Conservation (phyloP, 1,140 invertebrate species). For the Solenopsis fugax region DNA sequence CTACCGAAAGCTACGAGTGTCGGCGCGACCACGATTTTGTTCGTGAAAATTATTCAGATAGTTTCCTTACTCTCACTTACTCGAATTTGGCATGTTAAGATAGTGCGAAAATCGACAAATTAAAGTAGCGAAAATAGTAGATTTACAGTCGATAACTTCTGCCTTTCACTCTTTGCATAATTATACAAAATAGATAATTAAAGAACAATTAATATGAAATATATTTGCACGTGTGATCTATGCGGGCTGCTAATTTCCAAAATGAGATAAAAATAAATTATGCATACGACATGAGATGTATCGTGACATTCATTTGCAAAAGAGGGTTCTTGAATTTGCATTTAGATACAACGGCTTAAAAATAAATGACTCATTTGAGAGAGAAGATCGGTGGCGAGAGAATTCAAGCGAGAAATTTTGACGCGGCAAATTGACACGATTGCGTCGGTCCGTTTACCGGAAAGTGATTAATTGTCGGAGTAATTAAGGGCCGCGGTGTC, state of each 20-base stretch:
- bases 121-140: neutral
- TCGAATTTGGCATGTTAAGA: neutral
- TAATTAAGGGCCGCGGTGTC: slow-evolving; percentile 53
- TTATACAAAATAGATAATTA: neutral
- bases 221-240: neutral
- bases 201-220: slow-evolving; percentile 4
- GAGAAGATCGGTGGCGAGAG: neutral
- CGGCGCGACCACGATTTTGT: slow-evolving; percentile 71
- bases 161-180: neutral
- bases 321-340: neutral
- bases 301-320: neutral
- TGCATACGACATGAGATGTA: too few relatives aligned
- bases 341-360: neutral
- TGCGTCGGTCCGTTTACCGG: slow-evolving; percentile 52
- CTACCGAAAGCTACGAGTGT: slow-evolving; percentile 81
- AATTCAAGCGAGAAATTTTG: slow-evolving; percentile 53
- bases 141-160: neutral
- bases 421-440: slow-evolving; percentile 55
- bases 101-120: neutral
- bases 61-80: neutral
- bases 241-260: neutral
- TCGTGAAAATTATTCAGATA: slow-evolving; percentile 42
- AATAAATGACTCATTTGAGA: slow-evolving; percentile 14
- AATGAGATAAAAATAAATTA: neutral
- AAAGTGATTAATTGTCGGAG: slow-evolving; percentile 58